Percentiles rank a stretch among this genome's conserved stretches.
Evolutionary conservation across 2,888 invertebrate genomes (phyloP).

Genomic region (Cyclophora albipunctata): DNA sequence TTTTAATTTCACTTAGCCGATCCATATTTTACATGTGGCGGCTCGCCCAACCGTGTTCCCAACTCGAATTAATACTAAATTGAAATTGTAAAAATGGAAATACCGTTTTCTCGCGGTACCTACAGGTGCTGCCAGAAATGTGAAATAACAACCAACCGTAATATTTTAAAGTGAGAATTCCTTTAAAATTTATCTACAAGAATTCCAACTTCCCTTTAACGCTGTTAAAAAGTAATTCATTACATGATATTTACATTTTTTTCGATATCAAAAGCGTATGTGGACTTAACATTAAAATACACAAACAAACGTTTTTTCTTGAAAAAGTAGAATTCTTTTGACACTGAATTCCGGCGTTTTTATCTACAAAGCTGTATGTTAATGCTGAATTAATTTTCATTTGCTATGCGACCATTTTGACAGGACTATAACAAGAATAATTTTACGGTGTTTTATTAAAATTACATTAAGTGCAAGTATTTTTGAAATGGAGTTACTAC

Average conservation of each 20-base stretch:
- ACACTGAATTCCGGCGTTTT: conserved; percentile 32
- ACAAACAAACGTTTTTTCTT: conserved; percentile 13
- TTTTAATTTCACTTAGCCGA: conserved; percentile 76
- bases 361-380: conserved; percentile 33
- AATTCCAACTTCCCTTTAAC: conserved; percentile 17
- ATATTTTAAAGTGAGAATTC: conserved; percentile 32
- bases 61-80: conserved; percentile 75
- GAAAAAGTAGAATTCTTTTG: conserved; percentile 29
- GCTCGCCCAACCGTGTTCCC: conserved; percentile 63
- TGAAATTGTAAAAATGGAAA: conserved; percentile 76
- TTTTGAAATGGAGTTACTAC: no score
- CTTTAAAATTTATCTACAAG: conserved; percentile 22
- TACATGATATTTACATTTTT: conserved; percentile 12
- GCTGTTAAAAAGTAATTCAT: conserved; percentile 14
- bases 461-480: not conserved
- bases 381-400: conserved; percentile 33
- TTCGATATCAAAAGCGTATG: conserved; percentile 11
- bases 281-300: conserved; percentile 26
- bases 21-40: conserved; percentile 76
- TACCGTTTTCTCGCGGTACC: conserved; percentile 71
- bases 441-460: conserved; percentile 13
- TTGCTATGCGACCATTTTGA: conserved; percentile 28
- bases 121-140: conserved; percentile 60
- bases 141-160: conserved; percentile 57
- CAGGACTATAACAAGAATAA: conserved; percentile 18